Evolutionary conservation across 2,888 invertebrate genomes (phyloP).

Genomic region (Cephus pulcher): DNA sequence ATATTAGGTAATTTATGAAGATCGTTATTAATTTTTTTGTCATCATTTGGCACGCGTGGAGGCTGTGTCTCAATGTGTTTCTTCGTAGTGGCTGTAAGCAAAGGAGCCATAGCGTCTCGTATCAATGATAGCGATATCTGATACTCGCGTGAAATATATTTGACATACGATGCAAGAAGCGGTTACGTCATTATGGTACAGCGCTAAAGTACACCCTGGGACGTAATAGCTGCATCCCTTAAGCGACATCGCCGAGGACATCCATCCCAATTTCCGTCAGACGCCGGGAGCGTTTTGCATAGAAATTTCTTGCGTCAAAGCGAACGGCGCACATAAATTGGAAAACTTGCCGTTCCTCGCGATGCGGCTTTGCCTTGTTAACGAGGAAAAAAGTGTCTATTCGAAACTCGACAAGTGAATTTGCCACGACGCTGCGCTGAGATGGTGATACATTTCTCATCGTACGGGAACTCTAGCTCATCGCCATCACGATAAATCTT

Average conservation of each 20-base stretch:
- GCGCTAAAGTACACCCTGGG: not conserved
- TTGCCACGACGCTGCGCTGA: not conserved
- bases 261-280: conserved; percentile 23
- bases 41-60: not conserved
- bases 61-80: not conserved
- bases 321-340: conserved; percentile 41
- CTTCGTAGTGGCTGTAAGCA: not conserved
- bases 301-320: conserved; percentile 38
- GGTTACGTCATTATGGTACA: not conserved
- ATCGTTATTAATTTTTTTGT: not conserved
- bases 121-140: not conserved
- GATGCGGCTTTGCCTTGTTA: not conserved
- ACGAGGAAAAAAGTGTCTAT: conserved; percentile 32
- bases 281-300: conserved; percentile 38
- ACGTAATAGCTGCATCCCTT: conserved; percentile 23
- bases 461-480: not conserved
- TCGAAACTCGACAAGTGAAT: conserved; percentile 23
- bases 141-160: not conserved
- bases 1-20: not conserved
- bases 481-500: not conserved
- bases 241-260: conserved; percentile 21
- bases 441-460: not conserved
- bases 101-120: not conserved
- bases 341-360: conserved; percentile 41
- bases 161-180: not conserved